These are phyloP conservation scores for Ctenopoma multispine DNA, from an alignment of 2,797 vertebrate genomes.

Conservation along the genomic window DNA sequence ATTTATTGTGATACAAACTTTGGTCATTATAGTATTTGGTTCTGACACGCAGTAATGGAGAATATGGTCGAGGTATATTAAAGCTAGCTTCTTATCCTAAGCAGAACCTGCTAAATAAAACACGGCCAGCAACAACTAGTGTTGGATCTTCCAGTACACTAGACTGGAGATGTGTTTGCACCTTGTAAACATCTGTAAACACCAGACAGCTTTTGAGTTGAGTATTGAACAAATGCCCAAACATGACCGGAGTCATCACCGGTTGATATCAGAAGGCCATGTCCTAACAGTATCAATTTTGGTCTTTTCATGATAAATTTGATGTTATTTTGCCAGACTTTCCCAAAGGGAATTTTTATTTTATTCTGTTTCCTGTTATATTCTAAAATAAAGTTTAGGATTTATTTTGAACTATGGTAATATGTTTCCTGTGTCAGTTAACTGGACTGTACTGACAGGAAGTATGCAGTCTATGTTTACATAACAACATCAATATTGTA, in stretches of 20 bases:
- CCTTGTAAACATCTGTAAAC: background rate
- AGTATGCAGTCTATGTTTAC: slow-evolving; percentile 14
- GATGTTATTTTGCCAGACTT: background rate
- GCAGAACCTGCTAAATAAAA: background rate
- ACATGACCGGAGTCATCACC: background rate
- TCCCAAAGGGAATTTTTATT: background rate
- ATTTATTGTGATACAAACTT: background rate
- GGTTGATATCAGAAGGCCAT: slow-evolving; percentile 2
- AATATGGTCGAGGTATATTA: slow-evolving; percentile 1
- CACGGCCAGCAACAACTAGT: background rate
- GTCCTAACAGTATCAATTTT: background rate
- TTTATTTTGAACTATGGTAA: background rate
- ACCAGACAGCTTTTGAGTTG: slow-evolving; percentile 4
- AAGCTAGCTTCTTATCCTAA: background rate
- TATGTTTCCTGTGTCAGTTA: slow-evolving; percentile 9
- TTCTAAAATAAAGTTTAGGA: background rate
- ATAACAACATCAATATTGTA: slow-evolving; percentile 16
- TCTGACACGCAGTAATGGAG: background rate
- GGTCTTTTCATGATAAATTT: background rate
- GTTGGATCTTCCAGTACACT: background rate
- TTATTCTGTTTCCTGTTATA: background rate
- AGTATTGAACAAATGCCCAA: slow-evolving; percentile 12
- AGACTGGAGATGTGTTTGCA: too few relatives aligned
- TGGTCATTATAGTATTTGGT: background rate
- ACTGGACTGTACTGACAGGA: slow-evolving; percentile 13